phyloP scores from a whole-genome alignment of 1,140 invertebrate genomes.

The Macrosteles quadrilineatus region DNA sequence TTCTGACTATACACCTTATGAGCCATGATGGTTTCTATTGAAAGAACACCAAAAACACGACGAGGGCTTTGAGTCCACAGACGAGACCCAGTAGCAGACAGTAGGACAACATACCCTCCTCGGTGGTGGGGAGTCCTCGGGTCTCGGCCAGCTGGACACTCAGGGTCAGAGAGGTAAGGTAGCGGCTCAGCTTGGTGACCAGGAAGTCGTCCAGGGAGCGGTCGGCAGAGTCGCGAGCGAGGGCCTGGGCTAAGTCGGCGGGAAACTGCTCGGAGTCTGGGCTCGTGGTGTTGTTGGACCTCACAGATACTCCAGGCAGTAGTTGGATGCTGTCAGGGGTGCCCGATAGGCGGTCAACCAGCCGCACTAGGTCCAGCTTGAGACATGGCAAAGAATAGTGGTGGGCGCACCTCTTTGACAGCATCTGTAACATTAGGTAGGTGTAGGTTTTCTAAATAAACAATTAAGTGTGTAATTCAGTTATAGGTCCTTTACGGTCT shows the following conservation, averaged over 20 bases:
- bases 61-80: background rate
- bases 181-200: slow-evolving; percentile 66
- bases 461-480: too few species aligned
- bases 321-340: slow-evolving; percentile 61
- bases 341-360: slow-evolving; percentile 69
- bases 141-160: slow-evolving; percentile 70
- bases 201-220: slow-evolving; percentile 70
- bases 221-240: slow-evolving; percentile 48
- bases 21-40: slow-evolving; percentile 39
- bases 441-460: too few species aligned
- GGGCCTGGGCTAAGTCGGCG: slow-evolving; percentile 24
- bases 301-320: slow-evolving; percentile 52
- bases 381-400: slow-evolving; percentile 73
- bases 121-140: slow-evolving; percentile 45
- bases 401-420: slow-evolving; percentile 56
- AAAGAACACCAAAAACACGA: slow-evolving; percentile 40
- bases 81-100: slow-evolving; percentile 9
- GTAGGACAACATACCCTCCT: slow-evolving; percentile 18
- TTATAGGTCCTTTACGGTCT: too few species aligned
- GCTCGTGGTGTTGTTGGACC: slow-evolving; percentile 58
- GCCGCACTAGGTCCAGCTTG: slow-evolving; percentile 75
- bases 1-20: too few species aligned
- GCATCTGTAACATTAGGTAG: slow-evolving; percentile 36
- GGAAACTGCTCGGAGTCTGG: slow-evolving; percentile 47
- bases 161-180: slow-evolving; percentile 71